These are phyloP conservation scores for Opisthograptis luteolata DNA, from an alignment of 2,888 invertebrate genomes.

Conservation along the genomic window DNA sequence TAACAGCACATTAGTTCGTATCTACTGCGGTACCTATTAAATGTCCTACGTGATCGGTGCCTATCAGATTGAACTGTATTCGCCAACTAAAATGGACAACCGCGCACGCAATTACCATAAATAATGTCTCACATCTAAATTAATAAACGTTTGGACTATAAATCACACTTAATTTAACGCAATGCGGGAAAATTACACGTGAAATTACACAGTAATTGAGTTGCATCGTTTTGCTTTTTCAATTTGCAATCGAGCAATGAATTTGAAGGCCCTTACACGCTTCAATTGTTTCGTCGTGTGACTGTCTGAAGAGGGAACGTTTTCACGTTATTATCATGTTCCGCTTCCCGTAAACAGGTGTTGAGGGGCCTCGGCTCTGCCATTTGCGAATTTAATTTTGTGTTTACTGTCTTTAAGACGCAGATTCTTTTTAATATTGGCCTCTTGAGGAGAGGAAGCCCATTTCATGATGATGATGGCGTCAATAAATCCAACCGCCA, in stretches of 20 bases:
- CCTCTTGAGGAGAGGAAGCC: neutral
- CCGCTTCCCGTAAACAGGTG: slow-evolving; percentile 24
- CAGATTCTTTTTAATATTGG: slow-evolving; percentile 10
- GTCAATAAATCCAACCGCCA: too few species aligned
- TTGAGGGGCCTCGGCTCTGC: slow-evolving; percentile 6
- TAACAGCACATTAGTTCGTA: slow-evolving; percentile 28
- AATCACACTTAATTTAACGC: slow-evolving; percentile 67
- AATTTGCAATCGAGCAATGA: slow-evolving; percentile 16
- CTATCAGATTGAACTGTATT: slow-evolving; percentile 52
- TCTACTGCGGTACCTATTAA: slow-evolving; percentile 24
- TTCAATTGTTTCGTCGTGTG: slow-evolving; percentile 16
- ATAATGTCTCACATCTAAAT: slow-evolving; percentile 68
- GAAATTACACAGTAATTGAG: slow-evolving; percentile 60
- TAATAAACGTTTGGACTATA: slow-evolving; percentile 69
- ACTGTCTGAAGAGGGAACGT: slow-evolving; percentile 14
- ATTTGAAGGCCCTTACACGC: slow-evolving; percentile 6
- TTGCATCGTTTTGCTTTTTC: slow-evolving; percentile 36
- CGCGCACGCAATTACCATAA: slow-evolving; percentile 60
- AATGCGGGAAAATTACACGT: slow-evolving; percentile 53
- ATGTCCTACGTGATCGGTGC: slow-evolving; percentile 43
- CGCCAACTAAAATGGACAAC: slow-evolving; percentile 51
- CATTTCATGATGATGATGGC: neutral
- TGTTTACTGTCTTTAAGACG: slow-evolving; percentile 10
- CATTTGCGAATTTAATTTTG: slow-evolving; percentile 20
- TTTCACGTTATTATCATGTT: slow-evolving; percentile 24